Base-by-base conservation (phyloP, 2,797 vertebrate genomes). In the Hybognathus amarus region DNA sequence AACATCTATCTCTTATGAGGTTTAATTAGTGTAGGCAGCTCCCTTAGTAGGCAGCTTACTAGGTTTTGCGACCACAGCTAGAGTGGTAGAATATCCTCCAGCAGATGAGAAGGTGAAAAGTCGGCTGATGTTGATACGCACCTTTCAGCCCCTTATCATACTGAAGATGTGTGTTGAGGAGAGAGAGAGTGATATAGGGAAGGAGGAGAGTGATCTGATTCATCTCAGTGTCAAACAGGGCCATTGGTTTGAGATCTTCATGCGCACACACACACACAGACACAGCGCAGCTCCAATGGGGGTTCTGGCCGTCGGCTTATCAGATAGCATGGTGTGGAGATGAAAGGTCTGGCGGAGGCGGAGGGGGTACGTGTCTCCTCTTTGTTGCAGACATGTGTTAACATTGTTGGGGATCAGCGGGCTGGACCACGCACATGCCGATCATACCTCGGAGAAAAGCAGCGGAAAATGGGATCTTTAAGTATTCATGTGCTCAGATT, bases 331-430 rank as follows among this genome's bases (percentile, higher is more conserved):
- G 67, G 59, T 69, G 56, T 71, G 50, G 71, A 85, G 87, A 90
- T 90, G 83, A 89, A 88, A 88, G 89, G 78, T 84, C 64, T 82
- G 74, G 86, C 42, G 27, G 27, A 61, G 80, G 70, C 4, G 36
- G 74, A 64, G 54, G 76, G 77, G 80, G 67, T 82, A 59, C 59
- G 54, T 63, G 69, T 77, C 86, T 85, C 84, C 69, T 83, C 85
- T 87, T 88, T 85, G 87, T 88, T 84, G 85, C 81, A 63, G 85
- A 89, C 89, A 89, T 86, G 86, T 87, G 88, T 85, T 90, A 86
- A 80, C 82, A 78, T 89, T 85, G 85, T 87, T 22, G 68, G 87
- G 85, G 82, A 86, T 85, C 89, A 75, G 85, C 78, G 86, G 80
- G 77, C 73, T 66, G 73, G 83, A 61, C 59, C 38, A 15, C 1